phyloP scores from a whole-genome alignment of 2,888 invertebrate genomes.

The Chloroclysta siterata region DNA sequence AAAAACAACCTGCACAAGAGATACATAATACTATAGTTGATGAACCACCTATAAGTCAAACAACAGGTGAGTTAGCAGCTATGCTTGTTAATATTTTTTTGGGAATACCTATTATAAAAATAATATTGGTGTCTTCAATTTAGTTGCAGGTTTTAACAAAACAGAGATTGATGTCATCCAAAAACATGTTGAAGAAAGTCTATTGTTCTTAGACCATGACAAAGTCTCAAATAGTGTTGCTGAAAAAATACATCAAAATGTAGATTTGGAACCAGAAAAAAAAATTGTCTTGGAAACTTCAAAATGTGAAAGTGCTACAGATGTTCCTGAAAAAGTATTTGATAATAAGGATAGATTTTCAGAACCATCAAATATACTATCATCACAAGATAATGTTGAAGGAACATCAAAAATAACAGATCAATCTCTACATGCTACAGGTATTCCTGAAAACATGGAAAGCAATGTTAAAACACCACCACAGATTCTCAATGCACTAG shows the following conservation, averaged over 20 bases:
- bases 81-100: too few species aligned
- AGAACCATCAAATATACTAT: background rate
- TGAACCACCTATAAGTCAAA: background rate
- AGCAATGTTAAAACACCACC: background rate
- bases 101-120: too few species aligned
- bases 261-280: background rate
- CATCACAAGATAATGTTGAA: background rate
- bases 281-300: constrained; percentile 1
- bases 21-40: background rate
- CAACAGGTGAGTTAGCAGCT: too few species aligned
- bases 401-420: background rate
- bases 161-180: constrained; percentile 25
- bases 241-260: constrained; percentile 1
- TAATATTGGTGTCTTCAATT: background rate
- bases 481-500: background rate
- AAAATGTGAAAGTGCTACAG: background rate
- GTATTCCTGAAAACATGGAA: constrained; percentile 5
- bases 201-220: constrained; percentile 22
- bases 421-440: background rate
- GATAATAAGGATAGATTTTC: background rate
- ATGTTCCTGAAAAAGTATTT: background rate
- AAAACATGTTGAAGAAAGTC: constrained; percentile 24
- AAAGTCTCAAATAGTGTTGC: background rate
- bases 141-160: constrained; percentile 3
- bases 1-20: background rate